Conservation (phyloP, 2,888 invertebrate genomes). For the Coenonympha arcania region DNA sequence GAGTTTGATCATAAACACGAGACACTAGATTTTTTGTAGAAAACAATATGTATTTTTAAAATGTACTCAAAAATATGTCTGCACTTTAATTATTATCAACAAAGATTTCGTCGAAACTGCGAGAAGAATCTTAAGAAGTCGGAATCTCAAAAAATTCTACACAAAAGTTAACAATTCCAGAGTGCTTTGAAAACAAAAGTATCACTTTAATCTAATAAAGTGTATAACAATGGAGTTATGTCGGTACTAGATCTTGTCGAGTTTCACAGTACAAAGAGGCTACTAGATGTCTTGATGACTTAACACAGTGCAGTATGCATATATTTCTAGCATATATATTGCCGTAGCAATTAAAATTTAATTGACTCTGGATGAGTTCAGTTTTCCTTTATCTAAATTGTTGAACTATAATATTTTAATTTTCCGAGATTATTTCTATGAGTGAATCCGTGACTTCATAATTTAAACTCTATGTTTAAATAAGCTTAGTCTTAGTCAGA, state of each 20-base stretch:
- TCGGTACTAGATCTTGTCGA: not conserved
- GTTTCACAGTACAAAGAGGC: not conserved
- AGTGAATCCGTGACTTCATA: too few relatives aligned
- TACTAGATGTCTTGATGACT: not conserved
- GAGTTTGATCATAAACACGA: too few relatives aligned
- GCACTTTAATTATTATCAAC: too few relatives aligned
- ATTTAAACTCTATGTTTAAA: too few relatives aligned
- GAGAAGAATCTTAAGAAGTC: not conserved
- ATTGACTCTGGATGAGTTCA: slow-evolving; percentile 16
- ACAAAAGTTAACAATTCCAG: not conserved
- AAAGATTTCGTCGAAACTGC: too few relatives aligned
- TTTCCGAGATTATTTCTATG: too few relatives aligned
- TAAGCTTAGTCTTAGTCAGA: too few relatives aligned
- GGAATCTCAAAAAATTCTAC: not conserved
- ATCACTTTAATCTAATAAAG: not conserved
- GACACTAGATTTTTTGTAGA: too few relatives aligned
- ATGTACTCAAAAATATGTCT: too few relatives aligned
- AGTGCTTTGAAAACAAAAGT: not conserved
- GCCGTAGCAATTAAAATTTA: slow-evolving; percentile 14
- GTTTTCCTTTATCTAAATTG: slow-evolving; percentile 2
- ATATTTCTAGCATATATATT: not conserved
- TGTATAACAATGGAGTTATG: not conserved
- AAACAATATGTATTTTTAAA: too few relatives aligned
- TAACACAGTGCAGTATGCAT: slow-evolving; percentile 13
- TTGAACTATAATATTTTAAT: too few relatives aligned